Evolutionary conservation across 2,797 vertebrate species (phyloP), one percentile per base, ranked within the genome.

Genomic region (Clangula hyemalis): DNA sequence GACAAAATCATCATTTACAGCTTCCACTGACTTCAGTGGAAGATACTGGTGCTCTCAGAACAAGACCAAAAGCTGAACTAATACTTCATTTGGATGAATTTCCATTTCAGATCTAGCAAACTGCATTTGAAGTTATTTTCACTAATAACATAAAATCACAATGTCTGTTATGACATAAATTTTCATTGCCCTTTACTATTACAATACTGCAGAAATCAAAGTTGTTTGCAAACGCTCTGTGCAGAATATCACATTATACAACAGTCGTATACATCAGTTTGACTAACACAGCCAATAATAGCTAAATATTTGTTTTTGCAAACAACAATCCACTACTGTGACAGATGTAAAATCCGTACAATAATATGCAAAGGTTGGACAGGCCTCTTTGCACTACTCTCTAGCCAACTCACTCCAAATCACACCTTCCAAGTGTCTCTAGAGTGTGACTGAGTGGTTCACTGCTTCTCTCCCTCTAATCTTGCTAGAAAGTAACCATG

Each of bases 131-230:
- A 87, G 45, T 87, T 83, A 85, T 94, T 90, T 89, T 89, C 47
- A 43, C 75, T 89, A 93, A 94, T 60, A 72, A 69, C 41, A 75
- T 64, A 78, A 96, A 95, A 90, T 66, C 75, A 28, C 71, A 79
- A 30, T 73, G 74, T 22, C 60, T 93, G n/a, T 58, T 89, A 38
- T 2, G 41, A 45, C 68, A 90, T 38, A 53, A 72, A 74, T 94
- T 94, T 94, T 91, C 85, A 77, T 61, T 61, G 87, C 65, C 80
- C 54, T 90, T 89, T 83, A 41, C 38, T 89, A 47, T 71, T 89
- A 77, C 34, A 74, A 21, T 30, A 32, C 58, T 36, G 57, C 41
- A 77, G 84, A 87, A 85, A 90, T 56, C 72, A 90, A 56, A 93
- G 47, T n/a, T 2, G 0, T 91, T 93, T 72, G 38, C 79, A 75